Conservation (phyloP, 2,888 invertebrate genomes). For the Cerceris ruficornis region DNA sequence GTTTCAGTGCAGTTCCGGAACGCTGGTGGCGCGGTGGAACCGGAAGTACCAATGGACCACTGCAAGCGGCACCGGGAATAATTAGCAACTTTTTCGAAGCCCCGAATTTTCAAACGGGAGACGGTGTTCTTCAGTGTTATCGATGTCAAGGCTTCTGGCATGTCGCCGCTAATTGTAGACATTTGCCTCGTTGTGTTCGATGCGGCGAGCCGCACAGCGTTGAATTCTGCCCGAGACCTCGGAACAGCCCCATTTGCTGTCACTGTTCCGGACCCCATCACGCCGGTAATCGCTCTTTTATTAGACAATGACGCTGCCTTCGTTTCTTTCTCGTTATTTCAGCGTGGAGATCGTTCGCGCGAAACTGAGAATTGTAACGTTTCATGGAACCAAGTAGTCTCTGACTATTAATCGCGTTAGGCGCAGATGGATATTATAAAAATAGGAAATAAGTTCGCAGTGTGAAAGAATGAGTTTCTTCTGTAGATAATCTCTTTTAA, state of each 20-base stretch:
- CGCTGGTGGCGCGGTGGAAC: constrained; percentile 73
- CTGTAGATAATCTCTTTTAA: too few species aligned
- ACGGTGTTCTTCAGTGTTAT: constrained; percentile 83
- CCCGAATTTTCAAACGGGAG: constrained; percentile 71
- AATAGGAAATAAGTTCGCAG: too few species aligned
- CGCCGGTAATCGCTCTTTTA: constrained; percentile 78
- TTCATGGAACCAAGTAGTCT: too few species aligned
- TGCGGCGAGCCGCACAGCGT: constrained; percentile 83
- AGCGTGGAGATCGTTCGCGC: too few species aligned
- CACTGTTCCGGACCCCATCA: constrained; percentile 83
- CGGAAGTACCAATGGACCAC: constrained; percentile 27
- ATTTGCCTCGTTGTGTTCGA: constrained; percentile 82
- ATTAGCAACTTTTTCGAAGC: constrained; percentile 45
- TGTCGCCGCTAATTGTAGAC: constrained; percentile 82
- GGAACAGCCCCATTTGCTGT: constrained; percentile 83
- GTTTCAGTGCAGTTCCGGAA: constrained; percentile 81
- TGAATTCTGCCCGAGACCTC: constrained; percentile 82
- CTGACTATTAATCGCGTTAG: too few species aligned
- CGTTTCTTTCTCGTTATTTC: too few species aligned
- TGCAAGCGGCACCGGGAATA: constrained; percentile 42
- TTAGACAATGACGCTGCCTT: neutral
- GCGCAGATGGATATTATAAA: too few species aligned
- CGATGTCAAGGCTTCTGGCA: constrained; percentile 84
- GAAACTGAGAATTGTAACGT: too few species aligned
- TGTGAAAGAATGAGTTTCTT: too few species aligned